These are phyloP conservation scores for Syngnathus rostellatus DNA, from an alignment of 2,797 vertebrate genomes.

Conservation along the genomic window DNA sequence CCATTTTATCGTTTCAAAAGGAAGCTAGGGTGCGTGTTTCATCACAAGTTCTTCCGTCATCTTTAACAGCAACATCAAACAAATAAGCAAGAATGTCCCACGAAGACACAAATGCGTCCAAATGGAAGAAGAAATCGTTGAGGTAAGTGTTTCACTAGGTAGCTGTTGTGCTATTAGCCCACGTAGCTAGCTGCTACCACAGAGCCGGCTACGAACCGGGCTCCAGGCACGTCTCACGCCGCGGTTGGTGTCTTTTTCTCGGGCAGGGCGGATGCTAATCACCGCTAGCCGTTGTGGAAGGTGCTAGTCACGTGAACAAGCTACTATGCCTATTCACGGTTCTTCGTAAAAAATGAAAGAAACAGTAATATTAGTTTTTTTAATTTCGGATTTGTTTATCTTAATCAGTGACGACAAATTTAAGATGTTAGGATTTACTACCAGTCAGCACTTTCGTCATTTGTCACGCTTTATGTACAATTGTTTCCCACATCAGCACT, in stretches of 20 bases:
- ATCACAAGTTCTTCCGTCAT: neutral
- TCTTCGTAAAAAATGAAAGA: too few relatives aligned
- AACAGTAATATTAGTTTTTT: neutral
- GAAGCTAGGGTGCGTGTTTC: slow-evolving; percentile 28
- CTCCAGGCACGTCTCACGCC: neutral
- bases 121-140: slow-evolving; percentile 23
- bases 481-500: neutral
- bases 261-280: neutral
- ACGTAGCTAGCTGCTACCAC: slow-evolving; percentile 16
- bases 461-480: neutral
- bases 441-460: neutral
- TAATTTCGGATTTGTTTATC: neutral
- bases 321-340: neutral
- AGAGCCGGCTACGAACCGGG: neutral
- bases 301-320: neutral
- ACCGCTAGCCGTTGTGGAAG: neutral
- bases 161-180: neutral
- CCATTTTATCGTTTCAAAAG: slow-evolving; percentile 9
- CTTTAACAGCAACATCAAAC: neutral
- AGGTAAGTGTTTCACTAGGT: slow-evolving; percentile 32
- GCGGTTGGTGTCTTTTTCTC: neutral
- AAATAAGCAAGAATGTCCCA: slow-evolving; percentile 8
- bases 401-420: neutral
- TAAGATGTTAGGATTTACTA: neutral
- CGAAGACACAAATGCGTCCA: slow-evolving; percentile 28